Percentiles rank a stretch among this genome's conserved stretches.
These are phyloP conservation scores for Thereva unica DNA, from an alignment of 2,888 invertebrate species.

Conservation along the genomic window DNA sequence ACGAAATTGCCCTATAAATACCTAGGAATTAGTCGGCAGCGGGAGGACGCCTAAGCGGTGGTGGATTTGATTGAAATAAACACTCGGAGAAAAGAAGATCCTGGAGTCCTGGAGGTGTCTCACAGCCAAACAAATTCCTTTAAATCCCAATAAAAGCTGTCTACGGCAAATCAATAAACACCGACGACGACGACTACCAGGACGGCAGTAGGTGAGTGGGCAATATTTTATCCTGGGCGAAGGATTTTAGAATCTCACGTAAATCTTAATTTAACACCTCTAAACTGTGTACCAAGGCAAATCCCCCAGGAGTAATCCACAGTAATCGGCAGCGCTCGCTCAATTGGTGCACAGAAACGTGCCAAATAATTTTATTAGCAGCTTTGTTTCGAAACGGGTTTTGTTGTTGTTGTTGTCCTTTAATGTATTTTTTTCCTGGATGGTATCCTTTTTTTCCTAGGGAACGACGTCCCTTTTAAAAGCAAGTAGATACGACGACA, in stretches of 20 bases:
- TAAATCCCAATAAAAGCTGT: constrained; percentile 12
- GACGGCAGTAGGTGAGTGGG: neutral
- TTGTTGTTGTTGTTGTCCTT: neutral
- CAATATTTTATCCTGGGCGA: constrained; percentile 3
- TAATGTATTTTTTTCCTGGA: constrained; percentile 22
- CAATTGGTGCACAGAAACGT: constrained; percentile 12
- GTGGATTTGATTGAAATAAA: constrained; percentile 22
- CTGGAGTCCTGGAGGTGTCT: neutral
- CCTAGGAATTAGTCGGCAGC: constrained; percentile 19
- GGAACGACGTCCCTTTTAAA: neutral
- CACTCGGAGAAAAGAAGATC: constrained; percentile 3
- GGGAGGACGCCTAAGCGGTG: constrained; percentile 18
- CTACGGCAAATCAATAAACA: constrained; percentile 24
- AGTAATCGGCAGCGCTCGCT: constrained; percentile 9
- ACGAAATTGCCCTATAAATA: constrained; percentile 28
- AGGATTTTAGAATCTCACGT: constrained; percentile 28
- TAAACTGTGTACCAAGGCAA: constrained; percentile 36
- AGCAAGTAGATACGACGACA: neutral
- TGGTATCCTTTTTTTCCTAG: constrained; percentile 13
- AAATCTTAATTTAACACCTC: constrained; percentile 41
- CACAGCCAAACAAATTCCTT: constrained; percentile 4
- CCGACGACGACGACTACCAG: neutral
- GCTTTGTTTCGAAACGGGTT: constrained; percentile 14
- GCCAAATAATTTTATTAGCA: constrained; percentile 35
- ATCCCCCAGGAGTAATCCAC: constrained; percentile 6